Evolutionary conservation across 2,797 vertebrate genomes (phyloP).

Genomic region (Paramormyrops hopkinsi): DNA sequence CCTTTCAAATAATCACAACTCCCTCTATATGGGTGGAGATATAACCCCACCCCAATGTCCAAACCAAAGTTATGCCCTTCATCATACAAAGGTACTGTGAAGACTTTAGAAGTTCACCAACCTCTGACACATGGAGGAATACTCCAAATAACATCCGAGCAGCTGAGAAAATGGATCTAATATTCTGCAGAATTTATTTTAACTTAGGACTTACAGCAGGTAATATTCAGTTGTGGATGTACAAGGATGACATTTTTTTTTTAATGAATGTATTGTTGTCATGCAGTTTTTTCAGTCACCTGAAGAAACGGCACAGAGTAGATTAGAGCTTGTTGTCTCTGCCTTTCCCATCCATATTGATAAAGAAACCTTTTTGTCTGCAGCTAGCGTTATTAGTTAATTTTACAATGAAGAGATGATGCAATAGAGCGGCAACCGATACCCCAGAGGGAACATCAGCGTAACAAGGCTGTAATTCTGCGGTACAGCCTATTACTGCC

Average conservation of each 20-base stretch:
- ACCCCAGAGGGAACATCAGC: neutral
- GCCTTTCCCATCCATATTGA: conserved; percentile 9
- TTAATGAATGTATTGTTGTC: neutral
- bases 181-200: neutral
- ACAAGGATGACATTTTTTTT: neutral
- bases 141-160: neutral
- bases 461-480: neutral
- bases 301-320: neutral
- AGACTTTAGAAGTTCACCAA: neutral
- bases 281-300: neutral
- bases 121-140: neutral
- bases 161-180: neutral
- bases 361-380: neutral
- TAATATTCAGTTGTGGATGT: neutral
- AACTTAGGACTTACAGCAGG: neutral
- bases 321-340: neutral
- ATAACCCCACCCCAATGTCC: too few relatives aligned
- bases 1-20: too few relatives aligned
- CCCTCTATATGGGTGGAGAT: too few relatives aligned
- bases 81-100: neutral
- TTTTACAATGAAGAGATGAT: conserved; percentile 20
- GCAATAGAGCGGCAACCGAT: conserved; percentile 18
- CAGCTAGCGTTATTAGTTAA: conserved; percentile 3
- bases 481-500: neutral
- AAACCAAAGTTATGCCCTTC: neutral